Conservation (phyloP, 2,113 vertebrate species). For the Rhea pennata region DNA sequence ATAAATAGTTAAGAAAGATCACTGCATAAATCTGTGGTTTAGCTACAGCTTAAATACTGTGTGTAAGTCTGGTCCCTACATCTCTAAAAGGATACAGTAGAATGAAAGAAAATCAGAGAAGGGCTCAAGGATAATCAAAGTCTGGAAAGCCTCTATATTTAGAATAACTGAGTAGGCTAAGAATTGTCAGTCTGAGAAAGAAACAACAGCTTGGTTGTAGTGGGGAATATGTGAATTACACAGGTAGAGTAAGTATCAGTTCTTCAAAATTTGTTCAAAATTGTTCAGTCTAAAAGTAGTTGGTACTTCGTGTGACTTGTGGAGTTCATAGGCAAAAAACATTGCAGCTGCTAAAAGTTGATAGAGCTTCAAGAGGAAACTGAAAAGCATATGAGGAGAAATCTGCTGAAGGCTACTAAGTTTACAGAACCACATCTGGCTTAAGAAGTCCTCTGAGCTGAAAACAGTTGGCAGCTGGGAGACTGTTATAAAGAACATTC, state of each 20-base stretch:
- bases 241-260: background rate
- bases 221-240: background rate
- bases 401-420: background rate
- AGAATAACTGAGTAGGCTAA: background rate
- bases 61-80: background rate
- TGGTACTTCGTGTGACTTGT: background rate
- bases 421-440: background rate
- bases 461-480: background rate
- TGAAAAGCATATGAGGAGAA: background rate
- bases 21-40: background rate
- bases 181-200: background rate
- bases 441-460: background rate
- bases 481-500: rapidly evolving
- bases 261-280: background rate
- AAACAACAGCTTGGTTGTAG: background rate
- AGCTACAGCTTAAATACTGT: background rate
- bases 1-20: background rate
- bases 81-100: background rate
- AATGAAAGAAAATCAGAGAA: background rate
- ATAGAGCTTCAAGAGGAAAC: rapidly evolving
- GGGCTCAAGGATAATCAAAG: background rate
- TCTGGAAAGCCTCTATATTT: background rate
- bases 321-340: background rate
- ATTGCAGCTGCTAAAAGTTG: background rate
- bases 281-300: background rate